Evolutionary conservation across 2,888 invertebrate species (phyloP).

Genomic region (Tetrapedia diversipes): DNA sequence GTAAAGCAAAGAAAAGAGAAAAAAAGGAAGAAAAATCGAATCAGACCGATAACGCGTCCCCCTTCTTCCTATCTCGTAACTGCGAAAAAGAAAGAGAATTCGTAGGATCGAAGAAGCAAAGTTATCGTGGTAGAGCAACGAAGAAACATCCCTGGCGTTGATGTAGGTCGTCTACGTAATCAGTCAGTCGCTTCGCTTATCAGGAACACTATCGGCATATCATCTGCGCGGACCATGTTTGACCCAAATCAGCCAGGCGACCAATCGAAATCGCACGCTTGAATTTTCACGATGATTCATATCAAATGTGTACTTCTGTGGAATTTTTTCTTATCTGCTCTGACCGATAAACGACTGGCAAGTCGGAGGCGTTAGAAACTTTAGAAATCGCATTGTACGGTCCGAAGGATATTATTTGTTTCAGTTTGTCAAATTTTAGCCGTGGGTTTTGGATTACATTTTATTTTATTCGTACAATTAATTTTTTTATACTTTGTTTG

Average conservation of each 20-base stretch:
- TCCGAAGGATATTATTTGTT: too few relatives aligned
- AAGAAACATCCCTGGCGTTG: constrained; percentile 61
- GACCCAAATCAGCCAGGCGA: constrained; percentile 69
- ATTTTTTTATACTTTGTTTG: too few relatives aligned
- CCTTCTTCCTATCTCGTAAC: not conserved
- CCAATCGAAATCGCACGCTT: constrained; percentile 24
- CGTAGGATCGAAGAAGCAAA: not conserved
- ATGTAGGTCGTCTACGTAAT: constrained; percentile 80
- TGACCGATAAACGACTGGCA: not conserved
- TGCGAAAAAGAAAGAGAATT: not conserved
- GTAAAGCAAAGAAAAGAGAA: not conserved
- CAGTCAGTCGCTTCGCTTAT: constrained; percentile 73
- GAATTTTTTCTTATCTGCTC: constrained; percentile 15
- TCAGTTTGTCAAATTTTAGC: too few relatives aligned
- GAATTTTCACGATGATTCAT: constrained; percentile 40
- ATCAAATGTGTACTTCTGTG: not conserved
- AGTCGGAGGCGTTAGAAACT: not conserved
- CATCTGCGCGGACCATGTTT: constrained; percentile 67
- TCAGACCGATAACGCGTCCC: not conserved
- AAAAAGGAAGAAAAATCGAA: not conserved
- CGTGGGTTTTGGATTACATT: not conserved
- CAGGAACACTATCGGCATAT: constrained; percentile 67
- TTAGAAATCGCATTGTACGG: too few relatives aligned
- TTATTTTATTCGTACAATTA: not conserved
- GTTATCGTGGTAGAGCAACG: constrained; percentile 20